A percentile compares a stretch with the other conserved stretches of the same genome.
These are phyloP conservation scores for Trichopoda pennipes DNA, from an alignment of 2,888 invertebrate species.

Conservation along the genomic window DNA sequence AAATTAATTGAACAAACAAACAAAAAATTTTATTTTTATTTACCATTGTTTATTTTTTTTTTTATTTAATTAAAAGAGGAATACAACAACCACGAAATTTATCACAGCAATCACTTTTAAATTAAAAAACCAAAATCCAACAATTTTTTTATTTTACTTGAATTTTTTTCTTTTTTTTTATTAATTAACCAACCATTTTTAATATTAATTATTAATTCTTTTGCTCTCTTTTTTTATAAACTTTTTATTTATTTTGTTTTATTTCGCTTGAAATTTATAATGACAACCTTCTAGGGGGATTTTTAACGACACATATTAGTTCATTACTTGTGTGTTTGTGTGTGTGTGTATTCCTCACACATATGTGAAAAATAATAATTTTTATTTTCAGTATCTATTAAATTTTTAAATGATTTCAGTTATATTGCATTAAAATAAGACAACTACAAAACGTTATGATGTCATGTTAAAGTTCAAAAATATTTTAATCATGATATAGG, in stretches of 20 bases:
- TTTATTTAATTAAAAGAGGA: no score
- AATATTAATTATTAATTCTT: no score
- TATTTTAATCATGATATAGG: constrained; percentile 7
- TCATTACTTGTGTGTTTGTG: background rate
- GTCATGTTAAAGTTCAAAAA: constrained; percentile 30
- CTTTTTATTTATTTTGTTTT: background rate
- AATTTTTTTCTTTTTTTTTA: no score
- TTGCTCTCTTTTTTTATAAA: background rate
- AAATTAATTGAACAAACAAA: no score
- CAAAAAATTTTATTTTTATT: no score
- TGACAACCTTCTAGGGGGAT: background rate
- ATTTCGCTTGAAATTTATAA: background rate
- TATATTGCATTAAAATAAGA: background rate
- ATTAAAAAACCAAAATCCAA: no score
- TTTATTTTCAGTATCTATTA: constrained; percentile 5
- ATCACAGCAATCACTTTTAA: no score
- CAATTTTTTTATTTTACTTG: no score
- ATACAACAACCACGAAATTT: no score
- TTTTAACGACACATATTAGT: background rate
- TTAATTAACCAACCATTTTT: no score
- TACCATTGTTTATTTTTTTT: no score
- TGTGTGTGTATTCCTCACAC: background rate
- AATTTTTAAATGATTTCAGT: background rate
- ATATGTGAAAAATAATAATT: background rate
- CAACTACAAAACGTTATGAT: constrained; percentile 11